Base-by-base conservation (phyloP, 2,888 invertebrate genomes). In the Heliconius ethilla region DNA sequence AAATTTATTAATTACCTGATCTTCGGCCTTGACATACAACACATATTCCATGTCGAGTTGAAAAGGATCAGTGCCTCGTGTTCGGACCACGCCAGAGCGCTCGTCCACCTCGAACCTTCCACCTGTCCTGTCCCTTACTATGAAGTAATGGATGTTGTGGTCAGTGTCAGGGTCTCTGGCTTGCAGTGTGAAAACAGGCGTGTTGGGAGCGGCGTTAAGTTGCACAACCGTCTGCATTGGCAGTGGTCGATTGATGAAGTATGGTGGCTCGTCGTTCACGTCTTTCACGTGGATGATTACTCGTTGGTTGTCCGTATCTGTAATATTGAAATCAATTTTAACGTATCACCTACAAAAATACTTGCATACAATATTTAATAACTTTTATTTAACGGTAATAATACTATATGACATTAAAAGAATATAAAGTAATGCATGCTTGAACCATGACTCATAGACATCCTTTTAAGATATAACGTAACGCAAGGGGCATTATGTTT, bases 171-270 rank as follows among this genome's bases (percentile, higher is more conserved):
- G 99, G 90, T 99, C 99, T 82, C 98, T 95, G 25, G 99, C 99
- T 90, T 99, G 98, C 40, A 99, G 96, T n/a, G 99, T 99, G 93
- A 99, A 99, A 7, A 99, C 99, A 9, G 98, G 98, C 0, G 98
- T 98, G 90, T 99, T 99, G 63, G 98, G 97, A 6, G 98, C 97
- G 6, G 99, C 99, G 89, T 99, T 99, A 76, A 98, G 95, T 87
- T 99, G 98, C 0, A 99, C 99, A 80, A 99, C 99, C 0, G 99
- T 98, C 92, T 99, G 98, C 98, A 99, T 99, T 27, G 99, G 99
- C 82, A 98, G 94, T 0, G 99, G 99, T 2, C 98, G 96, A 94
- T 99, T 99, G 94, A 99, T 98, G 95, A 99, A 99, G 91, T 98
- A 98, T 0, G 99, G 99, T 1, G 98, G 97, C 91, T 99, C 99